Percentiles rank a stretch among this genome's conserved stretches.
Conservation (phyloP, 2,113 vertebrate genomes). For the Grus americana region DNA sequence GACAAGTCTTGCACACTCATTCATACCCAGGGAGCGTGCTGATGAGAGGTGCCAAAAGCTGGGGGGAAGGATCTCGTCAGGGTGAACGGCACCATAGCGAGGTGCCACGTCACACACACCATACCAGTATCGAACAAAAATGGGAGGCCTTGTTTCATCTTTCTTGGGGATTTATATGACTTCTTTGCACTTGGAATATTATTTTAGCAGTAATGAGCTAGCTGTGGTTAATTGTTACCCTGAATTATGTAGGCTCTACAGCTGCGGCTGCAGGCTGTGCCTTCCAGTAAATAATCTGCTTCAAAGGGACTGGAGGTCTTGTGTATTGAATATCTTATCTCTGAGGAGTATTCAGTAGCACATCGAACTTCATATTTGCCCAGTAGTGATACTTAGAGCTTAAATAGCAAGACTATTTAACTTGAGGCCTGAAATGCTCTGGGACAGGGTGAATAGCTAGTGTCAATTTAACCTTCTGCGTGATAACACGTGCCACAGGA, state of each 20-base stretch:
- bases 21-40: background rate
- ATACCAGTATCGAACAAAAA: background rate
- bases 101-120: background rate
- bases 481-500: background rate
- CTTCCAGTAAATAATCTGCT: background rate
- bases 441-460: background rate
- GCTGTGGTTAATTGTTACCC: conserved; percentile 28
- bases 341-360: background rate
- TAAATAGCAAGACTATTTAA: background rate
- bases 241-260: background rate
- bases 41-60: background rate
- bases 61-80: background rate
- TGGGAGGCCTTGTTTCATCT: background rate
- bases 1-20: background rate
- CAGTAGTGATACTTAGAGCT: background rate
- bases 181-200: conserved; percentile 30
- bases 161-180: conserved; percentile 1
- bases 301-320: background rate
- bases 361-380: background rate
- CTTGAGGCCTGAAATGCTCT: background rate
- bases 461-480: background rate
- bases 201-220: conserved; percentile 23
- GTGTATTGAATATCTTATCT: background rate
- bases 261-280: background rate
- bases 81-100: background rate